Percentiles rank a stretch among this genome's conserved stretches.
Conservation (phyloP, 2,113 vertebrate genomes). For the Scytalopus superciliaris region DNA sequence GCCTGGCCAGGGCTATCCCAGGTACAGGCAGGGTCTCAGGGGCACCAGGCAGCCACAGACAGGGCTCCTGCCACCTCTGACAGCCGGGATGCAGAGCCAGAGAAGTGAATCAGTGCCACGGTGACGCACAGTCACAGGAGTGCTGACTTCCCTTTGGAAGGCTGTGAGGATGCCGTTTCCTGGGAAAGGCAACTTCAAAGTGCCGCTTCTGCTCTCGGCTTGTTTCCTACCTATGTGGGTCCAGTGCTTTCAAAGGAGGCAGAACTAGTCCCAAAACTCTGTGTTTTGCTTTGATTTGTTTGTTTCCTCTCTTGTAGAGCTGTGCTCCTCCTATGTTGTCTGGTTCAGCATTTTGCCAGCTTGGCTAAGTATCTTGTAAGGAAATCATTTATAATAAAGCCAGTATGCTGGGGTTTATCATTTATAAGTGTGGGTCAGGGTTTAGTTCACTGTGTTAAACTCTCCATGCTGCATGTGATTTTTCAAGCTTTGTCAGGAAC, state of each 20-base stretch:
- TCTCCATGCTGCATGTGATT: slow-evolving; percentile 93
- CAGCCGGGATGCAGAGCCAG: fast-evolving
- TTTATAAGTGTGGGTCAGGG: slow-evolving; percentile 85
- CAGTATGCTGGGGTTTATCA: slow-evolving; percentile 81
- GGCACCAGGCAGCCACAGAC: neutral
- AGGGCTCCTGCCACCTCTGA: neutral
- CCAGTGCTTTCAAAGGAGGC: slow-evolving; percentile 26
- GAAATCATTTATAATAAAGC: slow-evolving; percentile 84
- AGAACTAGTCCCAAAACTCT: neutral
- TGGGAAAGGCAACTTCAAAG: neutral
- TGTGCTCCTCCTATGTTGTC: slow-evolving; percentile 53
- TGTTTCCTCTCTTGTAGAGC: slow-evolving; percentile 17
- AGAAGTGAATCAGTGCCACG: neutral
- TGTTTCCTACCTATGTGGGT: neutral
- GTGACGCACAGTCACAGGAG: neutral
- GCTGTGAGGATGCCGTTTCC: neutral
- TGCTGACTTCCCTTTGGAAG: neutral
- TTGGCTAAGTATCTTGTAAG: slow-evolving; percentile 81
- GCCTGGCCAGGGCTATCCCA: neutral
- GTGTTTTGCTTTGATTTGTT: slow-evolving; percentile 20
- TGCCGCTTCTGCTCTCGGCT: neutral
- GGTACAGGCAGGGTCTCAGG: neutral
- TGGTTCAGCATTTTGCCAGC: slow-evolving; percentile 70
- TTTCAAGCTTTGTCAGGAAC: slow-evolving; percentile 97
- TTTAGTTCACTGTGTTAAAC: slow-evolving; percentile 89